Percentiles rank a stretch among this genome's conserved stretches.
Conservation (phyloP, 1,140 invertebrate genomes). For the Drosophila kikkawai region DNA sequence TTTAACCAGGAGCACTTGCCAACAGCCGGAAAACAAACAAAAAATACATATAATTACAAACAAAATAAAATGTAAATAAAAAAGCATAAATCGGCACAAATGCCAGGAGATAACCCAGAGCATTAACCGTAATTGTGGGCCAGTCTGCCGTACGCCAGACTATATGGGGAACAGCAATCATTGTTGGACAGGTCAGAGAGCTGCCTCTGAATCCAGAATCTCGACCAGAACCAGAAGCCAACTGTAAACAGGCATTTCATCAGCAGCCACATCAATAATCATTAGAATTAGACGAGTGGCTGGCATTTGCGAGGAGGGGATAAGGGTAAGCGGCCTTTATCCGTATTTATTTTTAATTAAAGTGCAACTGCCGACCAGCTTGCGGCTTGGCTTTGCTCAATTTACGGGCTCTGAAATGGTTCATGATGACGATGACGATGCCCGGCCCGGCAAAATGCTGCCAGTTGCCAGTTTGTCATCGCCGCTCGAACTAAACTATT, state of each 20-base stretch:
- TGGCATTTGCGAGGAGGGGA: slow-evolving; percentile 30
- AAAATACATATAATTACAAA: slow-evolving; percentile 2
- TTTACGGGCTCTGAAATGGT: slow-evolving; percentile 48
- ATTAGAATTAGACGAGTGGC: slow-evolving; percentile 52
- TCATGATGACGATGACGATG: slow-evolving; percentile 14
- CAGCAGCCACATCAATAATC: slow-evolving; percentile 57
- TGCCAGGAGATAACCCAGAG: slow-evolving; percentile 10
- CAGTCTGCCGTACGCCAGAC: not conserved
- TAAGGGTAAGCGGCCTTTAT: slow-evolving; percentile 25
- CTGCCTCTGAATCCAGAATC: slow-evolving; percentile 2
- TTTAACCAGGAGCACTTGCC: slow-evolving; percentile 20
- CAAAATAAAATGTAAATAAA: slow-evolving; percentile 15
- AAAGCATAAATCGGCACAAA: slow-evolving; percentile 15
- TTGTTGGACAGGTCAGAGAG: slow-evolving; percentile 27
- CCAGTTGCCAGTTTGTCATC: slow-evolving; percentile 34
- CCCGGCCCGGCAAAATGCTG: slow-evolving; percentile 15
- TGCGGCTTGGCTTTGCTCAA: slow-evolving; percentile 75
- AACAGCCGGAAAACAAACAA: slow-evolving; percentile 1
- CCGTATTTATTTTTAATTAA: slow-evolving; percentile 71
- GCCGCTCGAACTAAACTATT: slow-evolving; percentile 43
- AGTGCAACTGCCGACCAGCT: slow-evolving; percentile 64
- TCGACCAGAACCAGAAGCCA: slow-evolving; percentile 6
- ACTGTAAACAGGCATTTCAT: slow-evolving; percentile 24
- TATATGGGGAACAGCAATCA: slow-evolving; percentile 21
- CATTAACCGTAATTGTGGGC: slow-evolving; percentile 8